These are phyloP conservation scores for Mimas tiliae DNA, from an alignment of 2,888 invertebrate species.

Conservation along the genomic window DNA sequence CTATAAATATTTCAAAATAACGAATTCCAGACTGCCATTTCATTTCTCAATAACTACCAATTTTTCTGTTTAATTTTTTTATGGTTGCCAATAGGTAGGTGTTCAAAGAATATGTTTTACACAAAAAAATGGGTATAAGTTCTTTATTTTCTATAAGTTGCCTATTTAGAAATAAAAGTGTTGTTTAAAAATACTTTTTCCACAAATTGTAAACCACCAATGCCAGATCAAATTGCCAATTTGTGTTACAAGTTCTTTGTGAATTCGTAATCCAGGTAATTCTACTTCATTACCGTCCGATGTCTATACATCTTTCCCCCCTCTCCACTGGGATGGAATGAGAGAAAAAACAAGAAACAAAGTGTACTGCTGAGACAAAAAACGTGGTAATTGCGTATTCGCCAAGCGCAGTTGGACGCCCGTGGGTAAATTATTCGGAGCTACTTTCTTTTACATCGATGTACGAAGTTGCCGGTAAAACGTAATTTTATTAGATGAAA, in stretches of 20 bases:
- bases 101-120: no score
- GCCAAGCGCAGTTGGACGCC: constrained; percentile 58
- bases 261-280: constrained; percentile 12
- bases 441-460: constrained; percentile 47
- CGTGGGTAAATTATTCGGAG: constrained; percentile 62
- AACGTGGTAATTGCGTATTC: constrained; percentile 71
- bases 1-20: no score
- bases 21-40: no score
- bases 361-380: constrained; percentile 60
- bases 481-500: constrained; percentile 38
- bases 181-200: neutral
- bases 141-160: no score
- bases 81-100: no score
- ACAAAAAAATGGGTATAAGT: no score
- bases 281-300: constrained; percentile 28
- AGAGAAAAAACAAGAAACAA: constrained; percentile 52
- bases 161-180: no score
- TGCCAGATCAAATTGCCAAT: neutral
- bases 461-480: constrained; percentile 43
- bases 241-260: neutral
- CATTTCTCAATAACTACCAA: no score
- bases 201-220: neutral
- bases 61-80: no score
- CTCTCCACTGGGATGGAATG: constrained; percentile 44
- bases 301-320: constrained; percentile 40